Percentiles rank a stretch among this genome's conserved stretches.
Evolutionary conservation across 2,888 invertebrate genomes (phyloP).

Genomic region (Erebia palarica): DNA sequence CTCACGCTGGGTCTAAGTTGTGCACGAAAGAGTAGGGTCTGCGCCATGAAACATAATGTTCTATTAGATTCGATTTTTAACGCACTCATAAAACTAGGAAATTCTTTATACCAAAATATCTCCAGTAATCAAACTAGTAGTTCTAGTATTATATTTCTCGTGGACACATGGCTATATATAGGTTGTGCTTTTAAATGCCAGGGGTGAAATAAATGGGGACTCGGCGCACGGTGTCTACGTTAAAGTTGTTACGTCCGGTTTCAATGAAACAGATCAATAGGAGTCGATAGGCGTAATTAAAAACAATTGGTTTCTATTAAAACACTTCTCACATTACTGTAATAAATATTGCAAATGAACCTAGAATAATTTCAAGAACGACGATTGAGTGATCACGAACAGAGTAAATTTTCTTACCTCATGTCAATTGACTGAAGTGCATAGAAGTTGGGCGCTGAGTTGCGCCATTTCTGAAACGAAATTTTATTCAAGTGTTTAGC

Average conservation of each 20-base stretch:
- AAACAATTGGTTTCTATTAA: conserved; percentile 61
- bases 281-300: conserved; percentile 65
- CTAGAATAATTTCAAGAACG: conserved; percentile 15
- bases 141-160: not conserved
- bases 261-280: conserved; percentile 73
- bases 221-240: conserved; percentile 57
- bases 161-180: conserved; percentile 20
- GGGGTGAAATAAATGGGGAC: conserved; percentile 59
- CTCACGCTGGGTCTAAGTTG: conserved; percentile 77
- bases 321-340: conserved; percentile 38
- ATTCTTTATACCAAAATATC: not conserved
- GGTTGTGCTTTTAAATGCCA: conserved; percentile 55
- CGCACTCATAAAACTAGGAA: not conserved
- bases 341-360: conserved; percentile 21
- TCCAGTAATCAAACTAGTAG: not conserved
- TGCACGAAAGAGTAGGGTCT: conserved; percentile 77
- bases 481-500: conserved; percentile 7
- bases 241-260: conserved; percentile 44
- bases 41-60: conserved; percentile 60
- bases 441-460: conserved; percentile 75
- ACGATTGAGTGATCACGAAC: conserved; percentile 11
- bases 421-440: conserved; percentile 72
- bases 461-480: conserved; percentile 77
- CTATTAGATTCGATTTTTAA: conserved; percentile 27
- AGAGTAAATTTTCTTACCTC: conserved; percentile 58